Base-by-base conservation (phyloP, 2,888 invertebrate genomes). In the Cheilosia grossa region DNA sequence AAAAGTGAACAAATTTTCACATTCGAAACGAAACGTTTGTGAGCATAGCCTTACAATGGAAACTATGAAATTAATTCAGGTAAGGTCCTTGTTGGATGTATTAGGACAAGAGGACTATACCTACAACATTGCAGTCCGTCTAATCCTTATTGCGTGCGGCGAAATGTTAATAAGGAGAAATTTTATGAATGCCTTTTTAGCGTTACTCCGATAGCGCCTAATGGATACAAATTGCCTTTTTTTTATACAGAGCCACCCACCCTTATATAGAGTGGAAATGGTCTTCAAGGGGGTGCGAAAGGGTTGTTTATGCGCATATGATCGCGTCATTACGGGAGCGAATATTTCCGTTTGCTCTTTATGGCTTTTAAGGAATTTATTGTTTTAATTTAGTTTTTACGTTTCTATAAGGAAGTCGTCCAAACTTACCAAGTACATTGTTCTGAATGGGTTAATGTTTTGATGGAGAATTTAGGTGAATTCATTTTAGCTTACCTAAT, bases 151-250 rank as follows among this genome's bases (percentile, higher is more conserved):
- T 81, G 85, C 85, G 85, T 85, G 85, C 66, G 72, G 85, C 72
- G 77, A 85, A 85, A 85, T 85, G 85, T 85, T 85, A 85, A 85
- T 85, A 59, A 77, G 85, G 37, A 81, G 75, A 75, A 85, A 85
- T 85, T 85, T 85, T 85, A 85, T 85, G 85, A 85, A 85, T 85
- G 85, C 85, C 85, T 85, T 85, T 85, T 85, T 85, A 85, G 85
- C 85, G 85, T 85, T 85, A 81, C 66, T 61, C 75, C 75, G 85
- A 85, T 85, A 85, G 75, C 81, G 70, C 54, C 75, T 85, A 85
- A 85, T 85, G 85, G 85, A 85, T 85, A 85, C 85, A 85, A 85
- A 85, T 85, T 85, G 85, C 67, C 40, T 81, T 81, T 85, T 85
- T 80, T 80, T 80, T 66, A 40, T 66, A 58, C 54, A 49, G 47